These are phyloP conservation scores for Asobara japonica DNA, from an alignment of 1,140 invertebrate species.

Conservation along the genomic window DNA sequence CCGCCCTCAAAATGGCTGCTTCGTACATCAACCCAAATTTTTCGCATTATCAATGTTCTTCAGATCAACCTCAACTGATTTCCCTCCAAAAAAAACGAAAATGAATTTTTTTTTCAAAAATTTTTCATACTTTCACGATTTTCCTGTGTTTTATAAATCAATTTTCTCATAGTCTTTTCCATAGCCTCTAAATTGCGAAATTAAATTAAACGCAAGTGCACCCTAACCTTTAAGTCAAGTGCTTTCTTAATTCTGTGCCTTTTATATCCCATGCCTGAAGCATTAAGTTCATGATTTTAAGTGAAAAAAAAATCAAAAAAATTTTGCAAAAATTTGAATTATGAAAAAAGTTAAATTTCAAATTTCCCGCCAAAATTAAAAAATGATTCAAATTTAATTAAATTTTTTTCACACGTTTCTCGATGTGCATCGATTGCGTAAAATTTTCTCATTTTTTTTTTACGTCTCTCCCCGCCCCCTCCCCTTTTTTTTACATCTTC, in stretches of 20 bases:
- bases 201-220: slow-evolving; percentile 47
- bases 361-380: too few species aligned
- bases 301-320: slow-evolving; percentile 33
- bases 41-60: too few species aligned
- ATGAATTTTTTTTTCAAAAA: too few species aligned
- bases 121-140: too few species aligned
- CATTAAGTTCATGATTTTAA: slow-evolving; percentile 37
- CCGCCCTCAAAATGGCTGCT: too few species aligned
- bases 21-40: too few species aligned
- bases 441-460: slow-evolving; percentile 5
- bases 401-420: slow-evolving; percentile 11
- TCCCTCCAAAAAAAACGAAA: too few species aligned
- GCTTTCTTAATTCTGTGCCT: slow-evolving; percentile 61
- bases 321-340: background rate
- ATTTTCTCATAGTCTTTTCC: slow-evolving; percentile 13
- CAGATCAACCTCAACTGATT: too few species aligned
- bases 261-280: slow-evolving; percentile 49
- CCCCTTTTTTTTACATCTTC: background rate
- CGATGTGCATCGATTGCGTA: slow-evolving; percentile 18
- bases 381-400: slow-evolving; percentile 1
- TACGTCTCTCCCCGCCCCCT: background rate
- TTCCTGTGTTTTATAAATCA: background rate
- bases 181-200: too few species aligned
- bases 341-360: background rate
- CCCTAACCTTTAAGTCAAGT: slow-evolving; percentile 50